Evolutionary conservation across 2,888 invertebrate genomes (phyloP).

Genomic region (Cephonodes hylas): DNA sequence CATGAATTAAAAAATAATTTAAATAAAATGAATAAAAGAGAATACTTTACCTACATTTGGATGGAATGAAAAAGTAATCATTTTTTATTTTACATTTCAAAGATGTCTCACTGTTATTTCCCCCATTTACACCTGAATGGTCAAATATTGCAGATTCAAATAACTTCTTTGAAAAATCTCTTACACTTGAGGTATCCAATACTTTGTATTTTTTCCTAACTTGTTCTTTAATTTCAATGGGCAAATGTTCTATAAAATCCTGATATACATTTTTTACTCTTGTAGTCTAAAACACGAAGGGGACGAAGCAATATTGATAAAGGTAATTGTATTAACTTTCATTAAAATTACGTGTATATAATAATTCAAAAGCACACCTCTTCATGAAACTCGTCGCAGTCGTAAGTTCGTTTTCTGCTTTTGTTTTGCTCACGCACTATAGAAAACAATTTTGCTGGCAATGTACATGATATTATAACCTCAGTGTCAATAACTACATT

Average conservation of each 20-base stretch:
- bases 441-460: slow-evolving; percentile 50
- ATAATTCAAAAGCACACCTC: slow-evolving; percentile 49
- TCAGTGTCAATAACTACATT: slow-evolving; percentile 35
- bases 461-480: slow-evolving; percentile 32
- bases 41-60: slow-evolving; percentile 64
- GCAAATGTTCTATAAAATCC: slow-evolving; percentile 36
- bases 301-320: too few relatives aligned
- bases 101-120: slow-evolving; percentile 76
- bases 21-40: background rate
- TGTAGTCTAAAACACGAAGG: slow-evolving; percentile 43
- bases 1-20: too few relatives aligned
- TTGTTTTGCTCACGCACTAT: slow-evolving; percentile 33
- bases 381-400: slow-evolving; percentile 31
- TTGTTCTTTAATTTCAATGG: slow-evolving; percentile 31
- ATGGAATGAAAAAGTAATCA: slow-evolving; percentile 84
- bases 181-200: slow-evolving; percentile 48
- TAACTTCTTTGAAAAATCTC: slow-evolving; percentile 47
- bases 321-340: background rate
- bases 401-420: slow-evolving; percentile 45
- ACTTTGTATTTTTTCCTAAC: slow-evolving; percentile 41
- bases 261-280: slow-evolving; percentile 45
- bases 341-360: background rate
- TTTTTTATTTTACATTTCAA: slow-evolving; percentile 71
- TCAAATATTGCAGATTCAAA: slow-evolving; percentile 57
- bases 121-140: slow-evolving; percentile 66